Evolutionary conservation across 2,797 vertebrate genomes (phyloP).

Genomic region (Numenius phaeopus): DNA sequence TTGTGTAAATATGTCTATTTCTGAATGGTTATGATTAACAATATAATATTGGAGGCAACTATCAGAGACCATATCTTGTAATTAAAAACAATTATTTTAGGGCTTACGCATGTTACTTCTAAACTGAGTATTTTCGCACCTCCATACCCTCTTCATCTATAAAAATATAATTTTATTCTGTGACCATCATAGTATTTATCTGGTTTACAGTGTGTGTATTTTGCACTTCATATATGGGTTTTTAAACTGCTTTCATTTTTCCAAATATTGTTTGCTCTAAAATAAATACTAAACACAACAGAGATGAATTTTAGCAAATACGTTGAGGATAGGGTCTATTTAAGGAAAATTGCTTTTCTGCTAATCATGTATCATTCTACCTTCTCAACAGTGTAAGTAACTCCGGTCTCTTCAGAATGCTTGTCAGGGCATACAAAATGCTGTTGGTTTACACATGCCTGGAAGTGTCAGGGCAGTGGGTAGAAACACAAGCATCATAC

Average conservation of each 20-base stretch:
- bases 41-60: neutral
- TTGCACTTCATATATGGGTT: neutral
- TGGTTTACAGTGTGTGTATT: neutral
- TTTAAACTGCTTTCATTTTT: neutral
- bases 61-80: neutral
- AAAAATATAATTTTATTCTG: neutral
- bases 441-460: neutral
- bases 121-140: neutral
- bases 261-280: neutral
- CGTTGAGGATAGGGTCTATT: neutral
- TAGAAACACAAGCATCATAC: constrained; percentile 5
- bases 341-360: neutral
- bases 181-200: neutral
- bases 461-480: neutral
- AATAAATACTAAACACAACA: neutral
- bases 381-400: neutral
- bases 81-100: neutral
- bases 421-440: constrained; percentile 14
- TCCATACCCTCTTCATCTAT: neutral
- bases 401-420: constrained; percentile 20
- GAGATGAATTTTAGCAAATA: neutral
- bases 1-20: neutral
- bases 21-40: neutral
- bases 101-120: neutral
- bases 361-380: neutral